phyloP scores from a whole-genome alignment of 2,797 vertebrate species.

The Anomalospiza imberbis region DNA sequence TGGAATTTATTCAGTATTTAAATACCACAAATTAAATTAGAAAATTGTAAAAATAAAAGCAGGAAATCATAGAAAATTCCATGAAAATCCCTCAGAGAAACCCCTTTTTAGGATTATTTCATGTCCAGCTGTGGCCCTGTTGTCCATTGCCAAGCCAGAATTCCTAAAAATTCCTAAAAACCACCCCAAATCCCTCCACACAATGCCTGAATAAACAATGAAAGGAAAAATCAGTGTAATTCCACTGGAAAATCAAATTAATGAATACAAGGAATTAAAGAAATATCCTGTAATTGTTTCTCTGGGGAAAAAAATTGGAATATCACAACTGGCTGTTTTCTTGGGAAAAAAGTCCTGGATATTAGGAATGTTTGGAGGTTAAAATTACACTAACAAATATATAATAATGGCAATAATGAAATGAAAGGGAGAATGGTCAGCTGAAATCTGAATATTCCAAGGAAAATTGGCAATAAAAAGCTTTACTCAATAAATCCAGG shows the following conservation, averaged over 20 bases:
- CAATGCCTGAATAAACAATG: neutral
- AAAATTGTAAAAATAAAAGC: rapidly evolving
- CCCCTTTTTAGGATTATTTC: neutral
- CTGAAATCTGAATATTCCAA: neutral
- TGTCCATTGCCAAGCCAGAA: too few relatives aligned
- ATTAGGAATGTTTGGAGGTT: neutral
- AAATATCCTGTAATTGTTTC: neutral
- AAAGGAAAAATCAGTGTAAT: neutral
- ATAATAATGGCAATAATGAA: neutral
- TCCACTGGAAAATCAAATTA: neutral
- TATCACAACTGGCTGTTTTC: neutral
- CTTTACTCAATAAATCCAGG: neutral
- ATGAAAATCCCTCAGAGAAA: neutral
- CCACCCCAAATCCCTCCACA: neutral
- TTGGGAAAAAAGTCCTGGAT: neutral
- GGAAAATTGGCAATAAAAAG: neutral
- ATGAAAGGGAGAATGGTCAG: neutral
- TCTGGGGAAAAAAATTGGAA: rapidly evolving
- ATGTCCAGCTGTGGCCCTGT: rapidly evolving
- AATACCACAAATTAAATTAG: neutral
- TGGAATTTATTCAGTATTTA: neutral
- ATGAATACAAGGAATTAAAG: neutral
- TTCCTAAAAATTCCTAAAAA: neutral
- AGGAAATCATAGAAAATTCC: neutral
- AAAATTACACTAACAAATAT: rapidly evolving